Base-by-base conservation (phyloP, 53 echinoderm and acorn worm genomes). In the Antedon mediterranea region DNA sequence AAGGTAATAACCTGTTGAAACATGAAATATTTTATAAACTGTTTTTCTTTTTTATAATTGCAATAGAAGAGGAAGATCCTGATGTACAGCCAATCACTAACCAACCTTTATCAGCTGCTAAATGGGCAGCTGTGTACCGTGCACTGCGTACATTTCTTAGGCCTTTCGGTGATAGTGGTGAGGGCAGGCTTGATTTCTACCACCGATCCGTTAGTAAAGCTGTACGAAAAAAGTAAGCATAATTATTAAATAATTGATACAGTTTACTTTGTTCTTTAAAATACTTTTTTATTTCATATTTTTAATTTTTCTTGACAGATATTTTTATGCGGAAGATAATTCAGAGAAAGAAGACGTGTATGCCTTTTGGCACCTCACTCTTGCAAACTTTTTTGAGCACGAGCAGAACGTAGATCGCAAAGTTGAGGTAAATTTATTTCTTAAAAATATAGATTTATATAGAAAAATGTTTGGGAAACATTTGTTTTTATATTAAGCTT, bases 141-240 rank as follows among this genome's bases (percentile, higher is more conserved):
- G 92, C 92, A 18, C 75, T 97, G 0, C 74, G 91, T 42, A 87
- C 97, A 20, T 97, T 97, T 81, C 90, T 97, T 31, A 83, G 97
- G 30, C 97, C 97, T 9, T 97, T 92, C 71, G 97, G 92, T 15
- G 94, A 97, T 73, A 92, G 97, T 72, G 97, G 97, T 42, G 92
- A 92, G 78, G 97, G 97, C 5, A 79, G 97, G 15, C 34, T 94
- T 30, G 89, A 89, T 43, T 89, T 89, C 79, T 86, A 86, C 32
- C 86, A 86, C 30, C 85, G 97, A 4, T 97, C 97, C 0, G 86
- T 97, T 70, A 97, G 97, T 74, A 97, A 92, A 72, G 86, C 85
- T 31, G 85, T 88, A 33, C 31, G 88, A 32, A 82, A 85, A 78
- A 88, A 33, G 71, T 44, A 70, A 30, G 43, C 23, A 34, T 28